Percentiles rank a stretch among this genome's conserved stretches.
Conservation (phyloP, 2,888 invertebrate genomes). For the Thymelicus sylvestris region DNA sequence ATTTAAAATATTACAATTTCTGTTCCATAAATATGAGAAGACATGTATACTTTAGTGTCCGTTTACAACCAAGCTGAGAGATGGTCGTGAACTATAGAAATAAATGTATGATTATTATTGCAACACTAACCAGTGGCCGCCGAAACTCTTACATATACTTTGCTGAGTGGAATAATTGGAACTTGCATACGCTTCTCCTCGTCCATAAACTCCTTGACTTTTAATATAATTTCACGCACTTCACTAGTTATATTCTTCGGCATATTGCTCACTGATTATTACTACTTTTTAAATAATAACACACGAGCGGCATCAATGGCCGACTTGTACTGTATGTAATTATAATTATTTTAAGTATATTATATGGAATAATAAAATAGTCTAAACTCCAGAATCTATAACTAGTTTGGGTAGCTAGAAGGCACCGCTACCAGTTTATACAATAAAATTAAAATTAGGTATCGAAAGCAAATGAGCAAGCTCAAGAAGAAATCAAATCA, state of each 20-base stretch:
- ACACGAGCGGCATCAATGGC: slow-evolving; percentile 44
- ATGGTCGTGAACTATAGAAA: neutral
- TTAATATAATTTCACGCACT: slow-evolving; percentile 78
- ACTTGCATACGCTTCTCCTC: slow-evolving; percentile 81
- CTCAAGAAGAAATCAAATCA: too few relatives aligned
- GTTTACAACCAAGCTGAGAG: neutral
- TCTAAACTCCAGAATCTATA: too few relatives aligned
- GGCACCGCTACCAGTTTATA: too few relatives aligned
- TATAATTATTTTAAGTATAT: too few relatives aligned
- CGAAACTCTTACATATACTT: slow-evolving; percentile 76
- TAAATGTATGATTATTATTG: slow-evolving; percentile 9
- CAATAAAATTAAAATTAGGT: too few relatives aligned
- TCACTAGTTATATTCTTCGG: slow-evolving; percentile 79
- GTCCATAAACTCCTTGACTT: slow-evolving; percentile 81
- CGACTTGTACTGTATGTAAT: slow-evolving; percentile 25
- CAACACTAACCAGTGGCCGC: slow-evolving; percentile 72
- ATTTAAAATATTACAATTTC: too few relatives aligned
- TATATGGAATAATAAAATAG: too few relatives aligned
- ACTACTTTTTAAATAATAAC: slow-evolving; percentile 39
- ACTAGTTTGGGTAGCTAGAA: too few relatives aligned
- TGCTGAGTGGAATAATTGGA: slow-evolving; percentile 78
- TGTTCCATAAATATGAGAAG: too few relatives aligned
- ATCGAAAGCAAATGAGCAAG: too few relatives aligned
- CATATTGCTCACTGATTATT: slow-evolving; percentile 56
- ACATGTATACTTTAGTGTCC: too few relatives aligned